A percentile compares a stretch with the other conserved stretches of the same genome.
These are phyloP conservation scores for Cryptotis parvus DNA, from an alignment of 2,113 vertebrate species.

Conservation along the genomic window DNA sequence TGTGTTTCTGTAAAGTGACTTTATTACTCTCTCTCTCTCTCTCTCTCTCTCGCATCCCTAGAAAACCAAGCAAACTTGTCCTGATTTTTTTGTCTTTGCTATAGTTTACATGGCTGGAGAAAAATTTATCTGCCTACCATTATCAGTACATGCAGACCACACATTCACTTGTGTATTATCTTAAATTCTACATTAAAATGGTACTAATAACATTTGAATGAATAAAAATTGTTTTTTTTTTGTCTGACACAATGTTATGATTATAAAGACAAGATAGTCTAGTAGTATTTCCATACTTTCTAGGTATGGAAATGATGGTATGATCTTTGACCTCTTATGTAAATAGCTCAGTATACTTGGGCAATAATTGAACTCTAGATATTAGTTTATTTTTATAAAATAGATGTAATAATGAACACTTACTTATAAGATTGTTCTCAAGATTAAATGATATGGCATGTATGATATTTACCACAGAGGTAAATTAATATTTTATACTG, in stretches of 20 bases:
- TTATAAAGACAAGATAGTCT: background rate
- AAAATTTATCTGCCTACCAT: background rate
- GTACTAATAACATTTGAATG: background rate
- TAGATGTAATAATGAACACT: background rate
- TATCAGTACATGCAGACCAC: background rate
- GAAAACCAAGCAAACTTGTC: background rate
- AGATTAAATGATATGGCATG: background rate
- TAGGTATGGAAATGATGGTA: background rate
- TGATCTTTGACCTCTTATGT: background rate
- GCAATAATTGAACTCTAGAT: background rate
- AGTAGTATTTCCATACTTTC: background rate
- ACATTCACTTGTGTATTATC: background rate
- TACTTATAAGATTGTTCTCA: background rate
- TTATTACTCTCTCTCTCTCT: background rate
- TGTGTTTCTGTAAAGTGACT: background rate
- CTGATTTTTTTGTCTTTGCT: background rate
- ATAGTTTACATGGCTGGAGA: background rate
- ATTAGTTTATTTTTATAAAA: background rate
- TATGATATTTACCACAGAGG: background rate
- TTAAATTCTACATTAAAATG: constrained; percentile 29
- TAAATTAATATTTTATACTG: background rate
- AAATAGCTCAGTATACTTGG: background rate
- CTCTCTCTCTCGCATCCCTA: background rate
- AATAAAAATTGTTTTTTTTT: background rate
- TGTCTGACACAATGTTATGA: background rate